Percentiles rank a stretch among this genome's conserved stretches.
These are phyloP conservation scores for Cheilosia vulpina DNA, from an alignment of 2,888 invertebrate species.

Conservation along the genomic window DNA sequence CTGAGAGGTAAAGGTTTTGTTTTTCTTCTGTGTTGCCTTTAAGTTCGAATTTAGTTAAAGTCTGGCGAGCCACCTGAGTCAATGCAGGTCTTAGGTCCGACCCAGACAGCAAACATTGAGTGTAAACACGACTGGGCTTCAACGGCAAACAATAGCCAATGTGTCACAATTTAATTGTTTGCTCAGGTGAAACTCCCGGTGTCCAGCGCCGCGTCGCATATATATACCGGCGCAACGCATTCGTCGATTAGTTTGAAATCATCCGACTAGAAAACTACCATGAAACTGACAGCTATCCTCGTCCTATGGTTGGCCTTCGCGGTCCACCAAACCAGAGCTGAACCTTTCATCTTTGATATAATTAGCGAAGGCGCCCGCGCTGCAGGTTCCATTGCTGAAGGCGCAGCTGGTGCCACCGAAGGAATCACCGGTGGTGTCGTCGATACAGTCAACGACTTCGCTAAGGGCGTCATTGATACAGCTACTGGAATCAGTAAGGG, in stretches of 20 bases:
- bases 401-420: not conserved
- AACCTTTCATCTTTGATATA: constrained; percentile 2
- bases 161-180: not conserved
- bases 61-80: too few relatives aligned
- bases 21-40: too few relatives aligned
- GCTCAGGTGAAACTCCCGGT: not conserved
- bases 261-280: constrained; percentile 28
- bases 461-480: constrained; percentile 8
- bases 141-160: too few relatives aligned
- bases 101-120: too few relatives aligned
- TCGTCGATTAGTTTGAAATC: constrained; percentile 49
- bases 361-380: not conserved
- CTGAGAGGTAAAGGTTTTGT: too few relatives aligned
- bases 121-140: too few relatives aligned
- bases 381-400: not conserved
- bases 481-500: not conserved
- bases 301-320: constrained; percentile 40
- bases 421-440: too few relatives aligned
- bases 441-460: not conserved
- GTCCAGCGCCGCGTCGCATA: not conserved
- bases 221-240: constrained; percentile 17
- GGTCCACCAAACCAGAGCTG: constrained; percentile 1
- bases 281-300: constrained; percentile 49
- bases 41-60: too few relatives aligned
- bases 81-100: too few relatives aligned